Evolutionary conservation across 2,113 vertebrate species (phyloP), one percentile per base, ranked within the genome.

Genomic region (Crotophaga sulcirostris): DNA sequence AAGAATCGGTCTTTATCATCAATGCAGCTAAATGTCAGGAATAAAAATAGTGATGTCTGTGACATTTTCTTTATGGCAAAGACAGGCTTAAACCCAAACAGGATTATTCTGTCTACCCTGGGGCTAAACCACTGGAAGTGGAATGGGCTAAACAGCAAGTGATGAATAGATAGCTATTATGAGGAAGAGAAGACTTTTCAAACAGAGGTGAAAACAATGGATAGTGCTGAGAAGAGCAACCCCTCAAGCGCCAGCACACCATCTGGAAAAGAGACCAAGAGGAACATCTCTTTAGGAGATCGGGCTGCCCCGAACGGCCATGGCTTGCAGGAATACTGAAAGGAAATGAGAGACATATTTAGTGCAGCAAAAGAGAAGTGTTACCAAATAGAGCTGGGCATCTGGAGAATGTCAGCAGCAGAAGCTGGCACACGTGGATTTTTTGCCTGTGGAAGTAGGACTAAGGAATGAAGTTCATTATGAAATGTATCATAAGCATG

Each of bases 401-500:
- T 87, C 79, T 93, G 80, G 64, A 87, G 80, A 84, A 25, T 0
- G 1, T 90, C 84, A 87, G 59, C 47, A 89, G 73, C 52, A 90
- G 85, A 56, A 87, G 73, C 68, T 68, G 56, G 49, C 2, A 6
- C 63, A 63, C 7, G 1, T 47, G 29, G 56, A 47, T 67, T 81
- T 67, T 76, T 92, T 89, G 76, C 72, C 64, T 49, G 34, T 87
- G 60, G 82, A 96, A 94, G 73, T 1, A 93, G 59, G 52, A 60
- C 13, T 78, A 67, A 69, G 68, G 84, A 92, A 87, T 93, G 51
- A 93, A 77, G 85, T 78, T 89, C 6, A 4, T 93, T 75, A 90
- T 72, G 73, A 95, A 94, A 91, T 75, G 34, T 73, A 77, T 89
- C 5, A 2, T 47, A 84, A 70, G 64, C 62, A 67, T 70, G 86